These are phyloP conservation scores for Morpho achilles DNA, from an alignment of 2,888 invertebrate genomes.

Conservation along the genomic window DNA sequence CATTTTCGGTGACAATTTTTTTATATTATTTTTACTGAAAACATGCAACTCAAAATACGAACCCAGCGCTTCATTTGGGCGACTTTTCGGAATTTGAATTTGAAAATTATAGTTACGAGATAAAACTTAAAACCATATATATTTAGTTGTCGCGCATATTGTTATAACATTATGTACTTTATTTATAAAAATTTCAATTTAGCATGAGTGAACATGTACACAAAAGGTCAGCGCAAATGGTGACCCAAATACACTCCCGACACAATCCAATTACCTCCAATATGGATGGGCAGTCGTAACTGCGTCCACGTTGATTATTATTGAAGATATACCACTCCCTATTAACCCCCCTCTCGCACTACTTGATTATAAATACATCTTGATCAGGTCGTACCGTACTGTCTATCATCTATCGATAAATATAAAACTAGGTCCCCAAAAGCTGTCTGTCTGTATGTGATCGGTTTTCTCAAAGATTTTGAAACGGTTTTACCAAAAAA, in stretches of 20 bases:
- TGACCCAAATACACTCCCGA: slow-evolving; percentile 57
- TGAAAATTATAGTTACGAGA: background rate
- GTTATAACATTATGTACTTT: slow-evolving; percentile 2
- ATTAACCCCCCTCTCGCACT: slow-evolving; percentile 1
- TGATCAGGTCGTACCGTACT: slow-evolving; percentile 2
- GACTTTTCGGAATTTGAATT: background rate
- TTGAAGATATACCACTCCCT: slow-evolving; percentile 24
- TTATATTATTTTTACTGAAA: too few relatives aligned
- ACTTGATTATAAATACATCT: slow-evolving; percentile 18
- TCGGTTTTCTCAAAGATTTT: too few relatives aligned
- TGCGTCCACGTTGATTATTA: slow-evolving; percentile 33
- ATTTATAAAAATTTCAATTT: slow-evolving; percentile 19
- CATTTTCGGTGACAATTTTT: too few relatives aligned
- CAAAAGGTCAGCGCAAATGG: slow-evolving; percentile 52
- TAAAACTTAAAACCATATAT: background rate
- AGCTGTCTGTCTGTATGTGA: too few relatives aligned
- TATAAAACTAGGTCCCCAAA: too few relatives aligned
- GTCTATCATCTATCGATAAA: too few relatives aligned
- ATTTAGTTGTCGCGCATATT: background rate
- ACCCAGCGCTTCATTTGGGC: too few relatives aligned
- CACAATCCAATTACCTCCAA: slow-evolving; percentile 58
- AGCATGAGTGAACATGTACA: slow-evolving; percentile 39
- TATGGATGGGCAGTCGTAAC: slow-evolving; percentile 39
- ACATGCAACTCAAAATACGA: too few relatives aligned
- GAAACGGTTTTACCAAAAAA: too few relatives aligned